A percentile compares a stretch with the other conserved stretches of the same genome.
phyloP scores from a whole-genome alignment of 2,888 invertebrate species.

The Linnaemya tessellans region DNA sequence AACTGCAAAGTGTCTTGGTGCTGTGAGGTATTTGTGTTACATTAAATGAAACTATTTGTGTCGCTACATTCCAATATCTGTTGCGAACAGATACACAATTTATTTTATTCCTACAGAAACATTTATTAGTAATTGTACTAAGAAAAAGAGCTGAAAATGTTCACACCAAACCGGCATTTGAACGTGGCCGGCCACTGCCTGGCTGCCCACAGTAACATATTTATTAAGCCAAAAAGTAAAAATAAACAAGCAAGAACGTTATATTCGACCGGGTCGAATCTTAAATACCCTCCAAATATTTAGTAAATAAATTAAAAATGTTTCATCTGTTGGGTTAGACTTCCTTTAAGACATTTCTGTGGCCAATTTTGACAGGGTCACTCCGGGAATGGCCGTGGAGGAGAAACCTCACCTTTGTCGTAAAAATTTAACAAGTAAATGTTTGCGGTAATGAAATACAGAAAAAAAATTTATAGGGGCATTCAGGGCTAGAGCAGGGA shows the following conservation, averaged over 20 bases:
- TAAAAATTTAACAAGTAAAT: no score
- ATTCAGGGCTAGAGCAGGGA: no score
- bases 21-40: constrained; percentile 30
- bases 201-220: constrained; percentile 47
- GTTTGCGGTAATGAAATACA: no score
- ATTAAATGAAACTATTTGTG: constrained; percentile 72
- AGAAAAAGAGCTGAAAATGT: constrained; percentile 47
- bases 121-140: constrained; percentile 13
- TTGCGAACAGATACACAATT: constrained; percentile 47
- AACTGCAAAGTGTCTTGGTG: constrained; percentile 41
- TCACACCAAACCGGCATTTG: constrained; percentile 65
- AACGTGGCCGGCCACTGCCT: constrained; percentile 52
- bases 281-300: no score
- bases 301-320: no score
- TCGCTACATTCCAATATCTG: constrained; percentile 68
- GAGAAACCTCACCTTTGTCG: no score
- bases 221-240: constrained; percentile 4
- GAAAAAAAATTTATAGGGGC: no score
- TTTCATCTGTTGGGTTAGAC: no score
- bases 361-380: no score
- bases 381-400: no score
- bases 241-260: neutral
- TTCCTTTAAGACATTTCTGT: no score
- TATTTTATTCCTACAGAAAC: constrained; percentile 46
- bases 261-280: no score